A percentile compares a stretch with the other conserved stretches of the same genome.
These are phyloP conservation scores for Melieria picta DNA, from an alignment of 2,888 invertebrate species.

Conservation along the genomic window DNA sequence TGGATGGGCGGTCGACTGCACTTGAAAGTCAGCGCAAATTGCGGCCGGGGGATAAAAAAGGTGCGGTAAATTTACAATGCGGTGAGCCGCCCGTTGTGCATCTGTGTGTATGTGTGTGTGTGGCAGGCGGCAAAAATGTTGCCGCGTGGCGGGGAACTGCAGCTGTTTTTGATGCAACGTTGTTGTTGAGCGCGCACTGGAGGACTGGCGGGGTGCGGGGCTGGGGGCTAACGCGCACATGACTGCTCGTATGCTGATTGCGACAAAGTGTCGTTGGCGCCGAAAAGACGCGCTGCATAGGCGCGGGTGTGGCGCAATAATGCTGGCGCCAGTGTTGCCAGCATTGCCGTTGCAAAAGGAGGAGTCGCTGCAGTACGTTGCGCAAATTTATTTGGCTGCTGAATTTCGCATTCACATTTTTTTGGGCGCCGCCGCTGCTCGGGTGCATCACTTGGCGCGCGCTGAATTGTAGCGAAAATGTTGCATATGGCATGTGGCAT, in stretches of 20 bases:
- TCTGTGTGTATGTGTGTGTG: too few species aligned
- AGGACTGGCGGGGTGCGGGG: too few species aligned
- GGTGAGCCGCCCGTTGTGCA: too few species aligned
- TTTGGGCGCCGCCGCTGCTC: not conserved
- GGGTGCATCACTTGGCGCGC: not conserved
- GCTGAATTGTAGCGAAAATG: too few species aligned
- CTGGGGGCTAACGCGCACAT: not conserved
- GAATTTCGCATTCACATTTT: not conserved
- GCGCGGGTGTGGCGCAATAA: not conserved
- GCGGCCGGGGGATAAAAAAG: not conserved
- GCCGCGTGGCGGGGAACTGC: too few species aligned
- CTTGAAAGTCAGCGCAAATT: not conserved
- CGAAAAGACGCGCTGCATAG: not conserved
- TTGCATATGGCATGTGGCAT: not conserved
- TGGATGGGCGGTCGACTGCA: not conserved
- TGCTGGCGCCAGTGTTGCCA: not conserved
- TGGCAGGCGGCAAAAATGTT: too few species aligned
- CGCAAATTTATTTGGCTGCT: too few species aligned
- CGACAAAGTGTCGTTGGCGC: constrained; percentile 1
- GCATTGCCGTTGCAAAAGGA: not conserved
- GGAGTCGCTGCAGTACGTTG: not conserved
- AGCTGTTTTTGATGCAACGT: too few species aligned
- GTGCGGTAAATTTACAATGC: constrained; percentile 10
- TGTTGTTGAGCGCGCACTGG: too few species aligned
- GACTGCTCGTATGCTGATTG: not conserved